phyloP scores from a whole-genome alignment of 2,113 vertebrate genomes.

The Vanacampus margaritifer region DNA sequence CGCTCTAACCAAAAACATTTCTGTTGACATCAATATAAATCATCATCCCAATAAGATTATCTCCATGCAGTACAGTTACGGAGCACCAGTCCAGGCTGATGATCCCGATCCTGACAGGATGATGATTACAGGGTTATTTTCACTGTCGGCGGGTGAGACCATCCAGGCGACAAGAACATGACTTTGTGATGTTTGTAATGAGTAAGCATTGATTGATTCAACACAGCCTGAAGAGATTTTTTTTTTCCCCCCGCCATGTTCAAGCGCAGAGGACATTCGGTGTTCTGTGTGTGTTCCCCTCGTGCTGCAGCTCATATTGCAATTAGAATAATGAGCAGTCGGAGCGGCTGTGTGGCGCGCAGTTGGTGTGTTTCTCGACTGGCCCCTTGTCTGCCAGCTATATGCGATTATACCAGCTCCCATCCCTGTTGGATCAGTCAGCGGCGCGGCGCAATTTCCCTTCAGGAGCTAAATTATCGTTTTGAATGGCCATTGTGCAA shows the following conservation, averaged over 20 bases:
- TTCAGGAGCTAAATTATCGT: conserved; percentile 71
- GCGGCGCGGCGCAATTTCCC: conserved; percentile 66
- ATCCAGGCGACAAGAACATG: conserved; percentile 77
- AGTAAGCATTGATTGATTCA: conserved; percentile 78
- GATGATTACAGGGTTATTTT: conserved; percentile 78
- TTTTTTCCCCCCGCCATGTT: conserved; percentile 34
- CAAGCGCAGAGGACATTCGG: conserved; percentile 38
- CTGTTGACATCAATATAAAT: conserved; percentile 5
- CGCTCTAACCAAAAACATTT: background rate
- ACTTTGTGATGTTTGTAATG: conserved; percentile 80
- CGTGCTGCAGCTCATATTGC: conserved; percentile 41
- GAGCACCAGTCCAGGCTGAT: conserved; percentile 55
- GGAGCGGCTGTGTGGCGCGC: conserved; percentile 49
- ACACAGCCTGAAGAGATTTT: conserved; percentile 59
- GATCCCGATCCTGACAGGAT: conserved; percentile 72
- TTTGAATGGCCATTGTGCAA: conserved; percentile 70
- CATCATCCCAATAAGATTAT: conserved; percentile 19
- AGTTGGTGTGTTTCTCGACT: conserved; percentile 49
- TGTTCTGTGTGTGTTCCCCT: conserved; percentile 29
- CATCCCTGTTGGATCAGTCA: conserved; percentile 66
- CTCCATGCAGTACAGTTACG: conserved; percentile 29
- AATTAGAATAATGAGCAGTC: conserved; percentile 69
- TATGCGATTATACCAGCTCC: conserved; percentile 53
- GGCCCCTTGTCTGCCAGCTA: conserved; percentile 63
- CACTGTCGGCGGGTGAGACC: conserved; percentile 72